phyloP scores from a whole-genome alignment of 2,888 invertebrate genomes.

The Antitype chi region DNA sequence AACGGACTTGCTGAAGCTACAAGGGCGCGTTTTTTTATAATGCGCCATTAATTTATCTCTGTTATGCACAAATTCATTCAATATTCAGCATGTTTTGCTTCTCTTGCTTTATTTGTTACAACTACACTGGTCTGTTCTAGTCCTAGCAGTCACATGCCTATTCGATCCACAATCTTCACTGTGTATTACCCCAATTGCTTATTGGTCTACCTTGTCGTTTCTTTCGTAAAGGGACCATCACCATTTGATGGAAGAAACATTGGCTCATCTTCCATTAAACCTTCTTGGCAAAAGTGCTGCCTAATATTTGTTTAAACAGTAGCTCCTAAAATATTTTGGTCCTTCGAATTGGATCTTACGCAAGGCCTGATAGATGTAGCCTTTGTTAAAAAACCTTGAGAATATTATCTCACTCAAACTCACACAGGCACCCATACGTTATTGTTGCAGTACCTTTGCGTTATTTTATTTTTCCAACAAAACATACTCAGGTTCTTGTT shows the following conservation, averaged over 20 bases:
- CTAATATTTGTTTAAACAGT: background rate
- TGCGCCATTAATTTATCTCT: background rate
- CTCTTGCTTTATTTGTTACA: background rate
- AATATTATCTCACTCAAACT: background rate
- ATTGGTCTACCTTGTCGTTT: background rate
- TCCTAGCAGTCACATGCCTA: background rate
- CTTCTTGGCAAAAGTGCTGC: background rate
- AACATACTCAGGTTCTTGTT: constrained; percentile 12
- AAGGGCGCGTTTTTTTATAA: background rate
- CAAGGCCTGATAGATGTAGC: background rate
- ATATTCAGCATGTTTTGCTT: background rate
- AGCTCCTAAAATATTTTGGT: background rate
- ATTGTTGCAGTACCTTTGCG: background rate
- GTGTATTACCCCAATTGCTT: background rate
- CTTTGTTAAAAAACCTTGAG: background rate
- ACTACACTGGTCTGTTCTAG: background rate
- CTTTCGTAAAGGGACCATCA: background rate
- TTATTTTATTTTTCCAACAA: background rate
- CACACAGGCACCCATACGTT: constrained; percentile 1
- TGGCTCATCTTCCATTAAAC: background rate
- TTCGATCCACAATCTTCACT: background rate
- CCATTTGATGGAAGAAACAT: background rate
- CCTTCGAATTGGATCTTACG: background rate
- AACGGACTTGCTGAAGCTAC: background rate
- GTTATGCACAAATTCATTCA: background rate